Conservation (phyloP, 1,140 invertebrate genomes). For the Rhagoletis zephyria region DNA sequence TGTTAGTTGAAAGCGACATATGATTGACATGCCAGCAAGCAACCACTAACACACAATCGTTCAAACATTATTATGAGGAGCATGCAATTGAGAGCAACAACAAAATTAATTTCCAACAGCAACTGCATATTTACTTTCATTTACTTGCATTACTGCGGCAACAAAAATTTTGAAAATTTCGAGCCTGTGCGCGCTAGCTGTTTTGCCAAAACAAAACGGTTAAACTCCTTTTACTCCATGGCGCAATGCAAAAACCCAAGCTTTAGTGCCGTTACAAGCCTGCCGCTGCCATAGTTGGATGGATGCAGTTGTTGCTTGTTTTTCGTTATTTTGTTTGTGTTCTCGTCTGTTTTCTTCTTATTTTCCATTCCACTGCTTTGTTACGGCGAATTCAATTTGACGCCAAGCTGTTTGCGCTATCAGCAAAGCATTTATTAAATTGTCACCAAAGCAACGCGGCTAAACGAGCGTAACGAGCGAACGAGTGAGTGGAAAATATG, state of each 20-base stretch:
- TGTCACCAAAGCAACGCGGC: slow-evolving; percentile 28
- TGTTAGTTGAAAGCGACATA: background rate
- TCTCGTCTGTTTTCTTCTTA: slow-evolving; percentile 13
- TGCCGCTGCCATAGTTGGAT: background rate
- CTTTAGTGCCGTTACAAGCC: background rate
- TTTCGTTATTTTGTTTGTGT: background rate
- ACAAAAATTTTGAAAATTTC: slow-evolving; percentile 9
- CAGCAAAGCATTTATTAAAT: slow-evolving; percentile 52
- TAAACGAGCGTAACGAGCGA: slow-evolving; percentile 3
- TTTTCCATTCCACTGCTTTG: slow-evolving; percentile 7
- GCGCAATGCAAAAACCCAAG: background rate
- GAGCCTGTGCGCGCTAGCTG: too few species aligned
- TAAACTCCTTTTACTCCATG: background rate
- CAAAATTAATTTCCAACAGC: slow-evolving; percentile 24
- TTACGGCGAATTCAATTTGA: slow-evolving; percentile 39
- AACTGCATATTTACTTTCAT: slow-evolving; percentile 34
- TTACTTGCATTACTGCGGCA: slow-evolving; percentile 4
- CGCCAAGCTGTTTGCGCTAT: slow-evolving; percentile 43
- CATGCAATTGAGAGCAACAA: background rate
- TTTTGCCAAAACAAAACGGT: background rate
- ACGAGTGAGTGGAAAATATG: background rate
- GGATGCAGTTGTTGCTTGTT: slow-evolving; percentile 1
- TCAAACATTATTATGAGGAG: background rate
- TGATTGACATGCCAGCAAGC: background rate
- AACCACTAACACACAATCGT: too few species aligned